These are phyloP conservation scores for Strix occidentalis DNA, from an alignment of 2,797 vertebrate genomes.

Conservation along the genomic window DNA sequence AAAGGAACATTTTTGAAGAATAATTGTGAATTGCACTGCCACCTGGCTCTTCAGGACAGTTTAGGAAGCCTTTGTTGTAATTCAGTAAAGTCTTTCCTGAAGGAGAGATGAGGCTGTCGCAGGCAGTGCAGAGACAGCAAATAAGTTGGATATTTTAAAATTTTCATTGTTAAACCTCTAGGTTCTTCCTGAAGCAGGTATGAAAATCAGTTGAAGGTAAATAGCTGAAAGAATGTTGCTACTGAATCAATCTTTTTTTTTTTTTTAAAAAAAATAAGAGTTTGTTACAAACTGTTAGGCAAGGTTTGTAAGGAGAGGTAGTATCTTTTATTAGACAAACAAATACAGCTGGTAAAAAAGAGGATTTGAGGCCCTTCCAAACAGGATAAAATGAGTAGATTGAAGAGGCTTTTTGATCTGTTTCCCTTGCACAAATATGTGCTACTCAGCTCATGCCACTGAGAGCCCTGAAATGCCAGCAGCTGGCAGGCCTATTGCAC, in stretches of 20 bases:
- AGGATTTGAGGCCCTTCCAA: not conserved
- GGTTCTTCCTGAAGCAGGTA: not conserved
- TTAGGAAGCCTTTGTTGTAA: not conserved
- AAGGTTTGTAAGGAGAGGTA: not conserved
- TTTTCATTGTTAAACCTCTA: not conserved
- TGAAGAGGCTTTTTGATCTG: not conserved
- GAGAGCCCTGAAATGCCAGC: not conserved
- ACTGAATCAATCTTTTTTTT: not conserved
- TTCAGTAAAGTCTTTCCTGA: not conserved
- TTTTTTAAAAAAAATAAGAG: not conserved
- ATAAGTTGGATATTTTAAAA: not conserved
- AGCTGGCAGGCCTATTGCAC: conserved; percentile 1
- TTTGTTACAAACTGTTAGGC: not conserved
- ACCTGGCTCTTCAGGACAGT: not conserved
- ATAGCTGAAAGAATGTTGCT: not conserved
- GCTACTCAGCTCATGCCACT: not conserved
- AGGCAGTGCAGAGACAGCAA: not conserved
- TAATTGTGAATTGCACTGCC: not conserved
- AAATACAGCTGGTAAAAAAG: not conserved
- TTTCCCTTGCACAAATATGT: not conserved
- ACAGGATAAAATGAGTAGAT: not conserved
- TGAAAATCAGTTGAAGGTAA: not conserved
- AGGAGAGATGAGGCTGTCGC: not conserved
- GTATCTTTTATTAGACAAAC: not conserved
- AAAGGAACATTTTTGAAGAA: not conserved